A percentile compares a stretch with the other conserved stretches of the same genome.
These are phyloP conservation scores for Rhinopomastus cyanomelas DNA, from an alignment of 2,113 vertebrate species.

Conservation along the genomic window DNA sequence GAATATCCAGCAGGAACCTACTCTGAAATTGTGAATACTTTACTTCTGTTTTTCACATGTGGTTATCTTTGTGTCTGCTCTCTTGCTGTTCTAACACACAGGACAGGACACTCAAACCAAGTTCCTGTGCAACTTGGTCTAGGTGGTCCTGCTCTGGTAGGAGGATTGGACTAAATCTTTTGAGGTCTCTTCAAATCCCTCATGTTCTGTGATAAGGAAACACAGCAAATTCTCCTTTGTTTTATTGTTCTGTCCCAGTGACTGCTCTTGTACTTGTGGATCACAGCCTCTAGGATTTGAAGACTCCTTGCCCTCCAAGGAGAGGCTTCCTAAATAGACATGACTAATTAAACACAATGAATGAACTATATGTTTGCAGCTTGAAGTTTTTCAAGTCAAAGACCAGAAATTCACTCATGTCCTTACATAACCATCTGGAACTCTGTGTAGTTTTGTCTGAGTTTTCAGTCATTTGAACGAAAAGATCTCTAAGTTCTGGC, in stretches of 20 bases:
- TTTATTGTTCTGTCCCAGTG: neutral
- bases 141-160: too few species aligned
- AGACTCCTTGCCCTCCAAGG: neutral
- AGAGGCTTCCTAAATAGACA: neutral
- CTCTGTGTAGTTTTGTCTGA: neutral
- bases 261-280: neutral
- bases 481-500: neutral
- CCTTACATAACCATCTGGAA: neutral
- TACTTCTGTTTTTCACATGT: neutral
- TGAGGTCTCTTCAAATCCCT: too few species aligned
- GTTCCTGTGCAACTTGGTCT: too few species aligned
- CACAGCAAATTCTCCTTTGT: neutral
- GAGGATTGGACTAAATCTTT: too few species aligned
- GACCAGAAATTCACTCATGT: neutral
- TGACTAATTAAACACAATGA: neutral
- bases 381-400: neutral
- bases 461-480: neutral
- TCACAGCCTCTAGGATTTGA: accelerated
- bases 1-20: neutral
- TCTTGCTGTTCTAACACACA: neutral
- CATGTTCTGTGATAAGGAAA: neutral
- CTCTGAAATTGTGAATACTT: neutral
- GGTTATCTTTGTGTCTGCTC: neutral
- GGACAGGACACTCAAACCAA: too few species aligned
- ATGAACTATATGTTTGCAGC: neutral